Base-by-base conservation (phyloP, 2,797 vertebrate genomes). In the Leptodactylus fallax region DNA sequence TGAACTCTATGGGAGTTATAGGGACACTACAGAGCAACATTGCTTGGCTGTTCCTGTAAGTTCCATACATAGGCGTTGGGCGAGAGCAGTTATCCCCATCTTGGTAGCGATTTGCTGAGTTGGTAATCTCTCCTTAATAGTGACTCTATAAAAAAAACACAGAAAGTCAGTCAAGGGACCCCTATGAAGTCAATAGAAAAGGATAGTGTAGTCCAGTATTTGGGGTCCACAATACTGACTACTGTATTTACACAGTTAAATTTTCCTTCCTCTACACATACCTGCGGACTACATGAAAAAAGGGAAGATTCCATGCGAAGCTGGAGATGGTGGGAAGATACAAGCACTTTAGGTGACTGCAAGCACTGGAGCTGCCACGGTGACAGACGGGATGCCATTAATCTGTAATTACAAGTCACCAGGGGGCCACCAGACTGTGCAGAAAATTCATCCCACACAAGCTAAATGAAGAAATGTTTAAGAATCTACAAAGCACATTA, bases 361-460 rank as follows among this genome's bases (percentile, higher is more conserved):
- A 69, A 80, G 53, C 53, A 69, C 7, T 71, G 63, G 77, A 81
- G 76, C 83, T 88, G 83, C 83, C 76, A 81, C 7, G 65, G 80
- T 85, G 78, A 88, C 87, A 85, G 87, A 81, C 82, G 55, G 82
- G 77, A 88, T 71, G 69, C 83, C 67, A 85, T 81, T 76, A 81
- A 72, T 85, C 55, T 49, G 83, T 88, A 88, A 88, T 88, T 88
- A 88, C 77, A 81, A 72, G 83, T 88, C 87, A 85, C 77, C 77
- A 81, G 74, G 82, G 87, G 49, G 81, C 36, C 76, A 76, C 27
- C 67, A 47, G 72, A n/a, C 65, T 81, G 45, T 80, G 82, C 67
- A 74, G 17, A 36, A 81, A 84, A 72, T 23, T 9, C 45, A 79
- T 85, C 87, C 58, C 76, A 67, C 61, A 60, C 51, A 82, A 76